Evolutionary conservation across 2,888 invertebrate species (phyloP).

Genomic region (Apodemia hepburni): DNA sequence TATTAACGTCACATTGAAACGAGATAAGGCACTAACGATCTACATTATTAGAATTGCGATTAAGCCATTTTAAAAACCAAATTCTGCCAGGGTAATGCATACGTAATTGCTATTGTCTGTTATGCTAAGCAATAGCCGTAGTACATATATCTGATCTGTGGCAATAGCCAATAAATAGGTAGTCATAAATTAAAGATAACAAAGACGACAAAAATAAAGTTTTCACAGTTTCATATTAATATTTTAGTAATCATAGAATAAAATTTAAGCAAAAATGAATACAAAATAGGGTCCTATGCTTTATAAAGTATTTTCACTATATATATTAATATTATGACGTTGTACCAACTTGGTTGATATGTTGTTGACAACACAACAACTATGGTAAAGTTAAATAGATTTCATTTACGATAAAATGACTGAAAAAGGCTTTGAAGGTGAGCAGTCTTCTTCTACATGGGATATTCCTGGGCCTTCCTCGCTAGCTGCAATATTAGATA

Average conservation of each 20-base stretch:
- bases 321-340: background rate
- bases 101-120: too few relatives aligned
- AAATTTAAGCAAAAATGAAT: conserved; percentile 11
- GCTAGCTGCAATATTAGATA: conserved; percentile 82
- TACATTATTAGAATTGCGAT: too few relatives aligned
- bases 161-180: too few relatives aligned
- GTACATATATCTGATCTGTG: too few relatives aligned
- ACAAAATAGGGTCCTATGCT: background rate
- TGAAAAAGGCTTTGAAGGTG: conserved; percentile 61
- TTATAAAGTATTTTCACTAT: background rate
- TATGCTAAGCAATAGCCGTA: too few relatives aligned
- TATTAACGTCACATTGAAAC: too few relatives aligned
- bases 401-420: conserved; percentile 47
- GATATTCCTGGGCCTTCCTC: conserved; percentile 74
- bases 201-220: conserved; percentile 6
- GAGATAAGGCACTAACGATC: too few relatives aligned
- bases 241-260: conserved; percentile 7
- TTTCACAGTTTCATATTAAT: conserved; percentile 6
- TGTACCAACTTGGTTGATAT: conserved; percentile 14
- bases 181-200: conserved; percentile 10
- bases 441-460: conserved; percentile 61
- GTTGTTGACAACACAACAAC: conserved; percentile 14
- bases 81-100: too few relatives aligned
- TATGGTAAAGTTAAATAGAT: conserved; percentile 13
- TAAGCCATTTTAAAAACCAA: too few relatives aligned